phyloP scores from a whole-genome alignment of 2,113 vertebrate species.

The Otolemur garnettii region DNA sequence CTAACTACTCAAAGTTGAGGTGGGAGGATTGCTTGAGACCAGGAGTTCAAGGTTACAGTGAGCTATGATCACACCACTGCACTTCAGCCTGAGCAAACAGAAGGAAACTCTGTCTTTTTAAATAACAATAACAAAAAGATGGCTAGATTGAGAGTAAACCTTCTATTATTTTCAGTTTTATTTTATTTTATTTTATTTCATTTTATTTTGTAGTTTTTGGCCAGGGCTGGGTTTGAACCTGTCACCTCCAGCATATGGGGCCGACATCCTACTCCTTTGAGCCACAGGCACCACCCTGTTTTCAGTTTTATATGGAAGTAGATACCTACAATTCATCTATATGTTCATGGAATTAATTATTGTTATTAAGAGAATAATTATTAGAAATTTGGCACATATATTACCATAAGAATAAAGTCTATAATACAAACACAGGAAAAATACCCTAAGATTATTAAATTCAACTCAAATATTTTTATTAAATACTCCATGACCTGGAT shows the following conservation, averaged over 20 bases:
- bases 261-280: too few species aligned
- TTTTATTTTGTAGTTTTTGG: too few species aligned
- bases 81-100: too few species aligned
- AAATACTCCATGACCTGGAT: conserved; percentile 5
- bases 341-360: conserved; percentile 35
- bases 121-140: neutral
- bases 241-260: too few species aligned
- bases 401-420: conserved; percentile 2
- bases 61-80: too few species aligned
- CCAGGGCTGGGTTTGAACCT: too few species aligned
- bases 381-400: conserved; percentile 19
- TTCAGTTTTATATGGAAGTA: conserved; percentile 36
- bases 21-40: too few species aligned
- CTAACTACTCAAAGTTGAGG: too few species aligned
- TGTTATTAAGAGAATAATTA: conserved; percentile 11
- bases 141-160: conserved; percentile 24
- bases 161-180: conserved; percentile 31
- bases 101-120: too few species aligned
- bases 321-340: neutral
- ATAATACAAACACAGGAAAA: neutral
- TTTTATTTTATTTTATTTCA: neutral
- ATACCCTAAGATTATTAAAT: neutral
- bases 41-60: too few species aligned
- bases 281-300: neutral
- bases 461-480: neutral